Base-by-base conservation (phyloP, 2,888 invertebrate species). In the Ichneumoninae sp. region DNA sequence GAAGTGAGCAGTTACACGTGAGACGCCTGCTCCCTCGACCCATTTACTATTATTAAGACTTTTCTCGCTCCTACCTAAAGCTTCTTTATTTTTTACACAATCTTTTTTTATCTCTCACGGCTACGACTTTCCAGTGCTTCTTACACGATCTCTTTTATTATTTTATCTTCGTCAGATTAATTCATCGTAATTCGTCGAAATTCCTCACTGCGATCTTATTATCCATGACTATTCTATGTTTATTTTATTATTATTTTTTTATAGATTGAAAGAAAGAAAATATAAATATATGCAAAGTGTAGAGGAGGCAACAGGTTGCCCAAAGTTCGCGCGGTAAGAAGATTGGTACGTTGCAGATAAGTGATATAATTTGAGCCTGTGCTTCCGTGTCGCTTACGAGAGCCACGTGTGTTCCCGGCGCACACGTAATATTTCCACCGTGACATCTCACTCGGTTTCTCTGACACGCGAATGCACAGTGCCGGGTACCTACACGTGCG, bases 11-110 rank as follows among this genome's bases (percentile, higher is more conserved):
- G 30, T n/a, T 36, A 71, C 54, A 71, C 44, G 83, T 75, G 68
- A 76, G 83, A 68, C 60, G 82, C 75, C 68, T 75, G 75, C 80
- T 60, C 68, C 54, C 82, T 81, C 85, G 86, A 87, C 82, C 87
- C 72, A 87, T 86, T 88, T 89, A 78, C 87, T 85, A 88, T 89
- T 89, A 88, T 88, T 88, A 87, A 83, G 85, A 86, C 79, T 75
- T 81, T 79, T 68, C 65, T 65, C 62, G 40, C 79, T 30, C 36
- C 36, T 47, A 19, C 33, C 33, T 54, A 40, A 16, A 47, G 44
- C 44, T 47, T 33, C 54, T 68, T 22, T 47, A 13, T 50, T n/a
- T 66, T 52, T 44, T 16, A 16, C n/a, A 6, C 62, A 4, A 62
- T 22, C 60, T 72, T 65, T 74, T 75, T 66, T 66, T 52, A 54